Conservation (phyloP, 2,797 vertebrate species). For the Lophotriccus pileatus region DNA sequence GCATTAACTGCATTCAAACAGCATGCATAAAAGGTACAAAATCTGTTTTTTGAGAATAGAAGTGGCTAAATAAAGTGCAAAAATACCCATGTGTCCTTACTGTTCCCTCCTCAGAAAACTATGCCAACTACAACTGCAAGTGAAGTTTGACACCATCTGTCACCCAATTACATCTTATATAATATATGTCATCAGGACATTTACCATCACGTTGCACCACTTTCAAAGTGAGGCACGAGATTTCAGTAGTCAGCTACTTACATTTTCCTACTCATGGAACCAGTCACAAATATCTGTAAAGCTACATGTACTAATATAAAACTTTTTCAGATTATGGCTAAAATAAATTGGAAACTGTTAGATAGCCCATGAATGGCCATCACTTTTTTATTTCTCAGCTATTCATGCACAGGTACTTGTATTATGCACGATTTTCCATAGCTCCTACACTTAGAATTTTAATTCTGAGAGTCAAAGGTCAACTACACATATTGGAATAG, state of each 20-base stretch:
- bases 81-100: not conserved
- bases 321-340: not conserved
- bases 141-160: conserved; percentile 22
- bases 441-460: not conserved
- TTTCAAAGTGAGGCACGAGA: not conserved
- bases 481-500: not conserved
- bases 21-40: not conserved
- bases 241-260: not conserved
- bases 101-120: not conserved
- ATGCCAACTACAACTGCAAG: not conserved
- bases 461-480: not conserved
- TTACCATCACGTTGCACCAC: not conserved
- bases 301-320: not conserved
- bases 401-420: not conserved
- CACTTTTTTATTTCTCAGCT: not conserved
- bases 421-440: not conserved
- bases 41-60: not conserved
- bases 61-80: not conserved
- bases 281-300: not conserved
- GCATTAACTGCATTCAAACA: not conserved
- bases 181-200: conserved; percentile 8
- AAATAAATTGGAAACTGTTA: not conserved
- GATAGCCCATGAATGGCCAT: not conserved
- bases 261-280: not conserved
- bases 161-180: conserved; percentile 42